Evolutionary conservation across 2,888 invertebrate genomes (phyloP).

Genomic region (Scrobipalpa costella): DNA sequence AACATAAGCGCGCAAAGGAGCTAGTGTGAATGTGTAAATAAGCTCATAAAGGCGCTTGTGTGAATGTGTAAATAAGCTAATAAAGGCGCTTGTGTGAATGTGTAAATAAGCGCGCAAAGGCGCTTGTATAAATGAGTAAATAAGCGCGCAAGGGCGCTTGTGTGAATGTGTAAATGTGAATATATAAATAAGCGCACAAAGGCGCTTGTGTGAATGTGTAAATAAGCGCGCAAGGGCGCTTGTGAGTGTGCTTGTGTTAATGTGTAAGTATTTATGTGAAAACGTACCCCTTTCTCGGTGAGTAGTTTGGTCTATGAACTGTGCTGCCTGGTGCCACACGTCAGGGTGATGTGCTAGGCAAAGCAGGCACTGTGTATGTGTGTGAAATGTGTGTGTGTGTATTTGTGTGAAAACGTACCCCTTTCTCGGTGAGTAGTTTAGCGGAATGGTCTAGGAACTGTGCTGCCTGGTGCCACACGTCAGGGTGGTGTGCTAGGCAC

Average conservation of each 20-base stretch:
- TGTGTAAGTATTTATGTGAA: background rate
- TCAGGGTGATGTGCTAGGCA: slow-evolving; percentile 99
- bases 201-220: no score
- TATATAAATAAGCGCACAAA: no score
- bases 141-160: no score
- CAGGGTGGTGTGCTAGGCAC: slow-evolving; percentile 98
- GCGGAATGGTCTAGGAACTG: slow-evolving; percentile 97
- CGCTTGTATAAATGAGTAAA: no score
- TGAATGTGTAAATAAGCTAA: no score
- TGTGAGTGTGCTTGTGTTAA: slow-evolving; percentile 60
- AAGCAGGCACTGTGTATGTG: slow-evolving; percentile 88
- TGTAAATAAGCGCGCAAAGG: no score
- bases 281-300: slow-evolving; percentile 94
- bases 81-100: no score
- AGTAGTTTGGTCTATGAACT: slow-evolving; percentile 97
- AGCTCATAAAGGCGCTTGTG: no score
- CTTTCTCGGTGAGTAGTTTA: slow-evolving; percentile 96
- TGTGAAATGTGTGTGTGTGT: background rate
- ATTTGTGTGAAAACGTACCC: slow-evolving; percentile 80
- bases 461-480: slow-evolving; percentile 99
- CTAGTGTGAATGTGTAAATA: no score
- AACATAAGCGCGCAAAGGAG: no score
- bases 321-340: slow-evolving; percentile 99
- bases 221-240: no score
- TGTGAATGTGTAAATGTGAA: no score